phyloP scores from a whole-genome alignment of 2,797 vertebrate species.

The Mus minutoides region DNA sequence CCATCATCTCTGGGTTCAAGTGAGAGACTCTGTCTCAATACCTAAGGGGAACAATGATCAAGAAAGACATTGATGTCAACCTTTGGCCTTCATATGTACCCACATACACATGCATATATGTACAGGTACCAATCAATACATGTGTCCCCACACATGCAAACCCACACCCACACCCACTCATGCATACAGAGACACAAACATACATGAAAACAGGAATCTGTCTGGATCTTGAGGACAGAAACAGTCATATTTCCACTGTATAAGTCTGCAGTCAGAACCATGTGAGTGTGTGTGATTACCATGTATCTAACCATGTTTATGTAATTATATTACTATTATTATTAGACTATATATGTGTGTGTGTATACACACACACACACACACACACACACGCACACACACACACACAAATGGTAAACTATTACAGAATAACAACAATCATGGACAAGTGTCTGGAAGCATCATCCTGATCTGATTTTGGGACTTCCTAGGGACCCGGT shows the following conservation, averaged over 20 bases:
- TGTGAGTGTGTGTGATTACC: background rate
- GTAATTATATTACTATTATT: background rate
- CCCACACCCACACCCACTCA: background rate
- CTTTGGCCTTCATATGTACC: background rate
- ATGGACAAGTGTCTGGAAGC: conserved; percentile 23
- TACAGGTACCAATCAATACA: background rate
- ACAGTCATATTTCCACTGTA: background rate
- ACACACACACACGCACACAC: background rate
- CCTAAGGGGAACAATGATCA: background rate
- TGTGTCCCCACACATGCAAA: background rate
- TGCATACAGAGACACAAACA: background rate
- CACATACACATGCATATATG: background rate
- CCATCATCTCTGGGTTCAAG: background rate
- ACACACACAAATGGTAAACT: background rate
- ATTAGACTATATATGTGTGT: background rate
- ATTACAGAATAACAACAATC: background rate
- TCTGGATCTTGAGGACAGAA: conserved; percentile 27
- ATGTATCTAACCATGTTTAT: background rate
- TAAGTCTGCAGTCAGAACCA: conserved; percentile 11
- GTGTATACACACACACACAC: background rate
- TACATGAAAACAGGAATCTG: conserved; percentile 15
- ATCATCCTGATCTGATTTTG: background rate
- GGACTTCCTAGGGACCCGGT: conserved; percentile 58
- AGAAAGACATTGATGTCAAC: background rate
- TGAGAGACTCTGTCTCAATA: background rate